These are phyloP conservation scores for Drosophila maculinotata DNA, from an alignment of 2,888 invertebrate genomes.

Conservation along the genomic window DNA sequence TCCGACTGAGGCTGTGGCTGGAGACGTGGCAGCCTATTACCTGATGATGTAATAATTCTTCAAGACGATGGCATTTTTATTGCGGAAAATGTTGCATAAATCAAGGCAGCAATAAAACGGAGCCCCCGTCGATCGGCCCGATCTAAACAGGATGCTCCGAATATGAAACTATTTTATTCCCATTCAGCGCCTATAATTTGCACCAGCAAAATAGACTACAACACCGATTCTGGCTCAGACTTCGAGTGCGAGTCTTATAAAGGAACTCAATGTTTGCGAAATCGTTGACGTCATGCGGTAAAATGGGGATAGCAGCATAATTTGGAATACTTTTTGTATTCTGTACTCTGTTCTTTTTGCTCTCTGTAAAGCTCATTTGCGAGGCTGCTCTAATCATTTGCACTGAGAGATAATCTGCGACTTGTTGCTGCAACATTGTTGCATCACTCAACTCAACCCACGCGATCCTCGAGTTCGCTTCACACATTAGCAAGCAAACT, in stretches of 20 bases:
- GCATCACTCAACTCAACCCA: constrained; percentile 50
- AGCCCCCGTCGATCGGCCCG: constrained; percentile 57
- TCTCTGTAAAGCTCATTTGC: constrained; percentile 55
- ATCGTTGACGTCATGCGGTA: constrained; percentile 62
- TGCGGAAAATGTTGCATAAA: constrained; percentile 80
- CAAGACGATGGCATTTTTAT: constrained; percentile 75
- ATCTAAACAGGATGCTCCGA: constrained; percentile 63
- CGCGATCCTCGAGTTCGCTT: constrained; percentile 52
- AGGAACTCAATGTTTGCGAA: constrained; percentile 34
- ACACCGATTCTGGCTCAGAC: background rate
- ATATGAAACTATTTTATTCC: constrained; percentile 57
- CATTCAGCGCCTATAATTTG: constrained; percentile 66
- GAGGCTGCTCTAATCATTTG: constrained; percentile 53
- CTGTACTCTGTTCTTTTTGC: no score
- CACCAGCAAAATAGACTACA: constrained; percentile 47
- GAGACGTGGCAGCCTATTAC: constrained; percentile 68
- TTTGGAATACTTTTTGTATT: constrained; percentile 44
- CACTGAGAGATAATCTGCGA: constrained; percentile 59
- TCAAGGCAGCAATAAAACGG: constrained; percentile 77
- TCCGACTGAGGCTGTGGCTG: constrained; percentile 7
- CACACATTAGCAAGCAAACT: constrained; percentile 65
- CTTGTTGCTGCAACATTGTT: constrained; percentile 59
- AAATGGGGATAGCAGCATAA: constrained; percentile 63
- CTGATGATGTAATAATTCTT: constrained; percentile 81
- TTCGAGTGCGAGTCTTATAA: constrained; percentile 11